Base-by-base conservation (phyloP, 2,797 vertebrate species). In the Falco novaeseelandiae region DNA sequence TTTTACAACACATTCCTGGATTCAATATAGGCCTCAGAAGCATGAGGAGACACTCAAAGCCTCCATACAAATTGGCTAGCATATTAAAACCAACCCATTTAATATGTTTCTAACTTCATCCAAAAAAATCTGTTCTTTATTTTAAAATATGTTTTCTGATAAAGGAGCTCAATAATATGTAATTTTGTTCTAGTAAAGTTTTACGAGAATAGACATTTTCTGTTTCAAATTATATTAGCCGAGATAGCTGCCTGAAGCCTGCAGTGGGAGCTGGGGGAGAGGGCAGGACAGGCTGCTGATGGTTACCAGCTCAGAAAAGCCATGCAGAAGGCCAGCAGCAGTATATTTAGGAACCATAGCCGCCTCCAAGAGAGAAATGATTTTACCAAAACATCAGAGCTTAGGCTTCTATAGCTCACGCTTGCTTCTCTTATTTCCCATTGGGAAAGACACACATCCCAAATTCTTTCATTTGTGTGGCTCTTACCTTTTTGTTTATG, bases 121-220 rank as follows among this genome's bases (percentile, higher is more conserved):
- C 49, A 36, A 57, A 80, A 76, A 80, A n/a, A 27, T 1, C n/a
- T 84, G 15, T 76, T 80, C 34, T 89, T 88, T 71, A 62, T 83
- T 95, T 81, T 58, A 65, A 88, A 88, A 76, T 49, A 89, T 22
- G 8, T 72, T 91, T 95, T 90, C 65, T 90, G 89, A 90, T 88
- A 91, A 90, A 90, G 34, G 55, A 95, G 30, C 27, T 91, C 76
- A 81, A 74, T 86, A 91, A 78, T 51, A 15, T 58, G 30, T 57
- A 71, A 88, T 82, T 95, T 93, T 7, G n/a, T 78, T 91, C 65
- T 84, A 66, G 70, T 40, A 54, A 61, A 78, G 7, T 88, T 95
- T 95, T 93, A 96, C 0, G 0, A 91, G 87, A 88, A 66, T 16
- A 91, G 76, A 52, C 62, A 48, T 81, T 85, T 89, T 91, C 44